Percentiles rank a stretch among this genome's conserved stretches.
Evolutionary conservation across 1,140 invertebrate genomes (phyloP).

Genomic region (Oryctes rhinoceros): DNA sequence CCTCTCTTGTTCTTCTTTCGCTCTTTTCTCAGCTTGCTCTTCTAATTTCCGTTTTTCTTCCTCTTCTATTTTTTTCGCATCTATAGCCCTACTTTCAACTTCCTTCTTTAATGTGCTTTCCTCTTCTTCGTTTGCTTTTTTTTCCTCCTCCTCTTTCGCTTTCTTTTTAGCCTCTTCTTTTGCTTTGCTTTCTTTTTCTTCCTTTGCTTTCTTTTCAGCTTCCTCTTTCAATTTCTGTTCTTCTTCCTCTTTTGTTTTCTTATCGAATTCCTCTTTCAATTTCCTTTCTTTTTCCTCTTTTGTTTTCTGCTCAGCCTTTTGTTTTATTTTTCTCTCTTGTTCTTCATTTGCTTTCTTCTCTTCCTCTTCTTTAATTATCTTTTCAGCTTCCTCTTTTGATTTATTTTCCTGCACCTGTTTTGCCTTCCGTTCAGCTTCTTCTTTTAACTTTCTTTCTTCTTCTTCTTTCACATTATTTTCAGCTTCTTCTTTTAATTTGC

Average conservation of each 20-base stretch:
- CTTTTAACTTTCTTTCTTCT: slow-evolving; percentile 44
- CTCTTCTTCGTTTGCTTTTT: slow-evolving; percentile 43
- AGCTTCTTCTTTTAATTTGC: slow-evolving; percentile 44
- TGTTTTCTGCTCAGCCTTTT: slow-evolving; percentile 49
- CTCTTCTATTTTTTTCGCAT: slow-evolving; percentile 46
- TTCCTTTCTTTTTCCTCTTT: slow-evolving; percentile 47
- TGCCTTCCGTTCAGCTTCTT: slow-evolving; percentile 43
- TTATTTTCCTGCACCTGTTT: slow-evolving; percentile 43
- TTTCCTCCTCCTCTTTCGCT: slow-evolving; percentile 46
- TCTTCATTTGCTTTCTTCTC: slow-evolving; percentile 48
- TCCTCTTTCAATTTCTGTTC: slow-evolving; percentile 52
- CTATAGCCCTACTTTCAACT: slow-evolving; percentile 48
- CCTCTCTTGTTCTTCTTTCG: slow-evolving; percentile 50
- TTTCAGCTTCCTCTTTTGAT: slow-evolving; percentile 46
- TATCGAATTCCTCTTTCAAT: slow-evolving; percentile 48
- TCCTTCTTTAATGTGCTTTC: slow-evolving; percentile 45
- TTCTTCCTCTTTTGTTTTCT: slow-evolving; percentile 47
- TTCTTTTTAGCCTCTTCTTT: slow-evolving; percentile 47
- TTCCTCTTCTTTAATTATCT: slow-evolving; percentile 49
- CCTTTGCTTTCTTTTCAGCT: slow-evolving; percentile 50
- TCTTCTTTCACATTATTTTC: slow-evolving; percentile 49
- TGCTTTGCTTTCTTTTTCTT: slow-evolving; percentile 47
- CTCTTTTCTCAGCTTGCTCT: slow-evolving; percentile 47
- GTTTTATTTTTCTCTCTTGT: slow-evolving; percentile 49
- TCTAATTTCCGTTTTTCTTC: slow-evolving; percentile 47